These are phyloP conservation scores for Mesochorus sp. DNA, from an alignment of 2,888 invertebrate species.

Conservation along the genomic window DNA sequence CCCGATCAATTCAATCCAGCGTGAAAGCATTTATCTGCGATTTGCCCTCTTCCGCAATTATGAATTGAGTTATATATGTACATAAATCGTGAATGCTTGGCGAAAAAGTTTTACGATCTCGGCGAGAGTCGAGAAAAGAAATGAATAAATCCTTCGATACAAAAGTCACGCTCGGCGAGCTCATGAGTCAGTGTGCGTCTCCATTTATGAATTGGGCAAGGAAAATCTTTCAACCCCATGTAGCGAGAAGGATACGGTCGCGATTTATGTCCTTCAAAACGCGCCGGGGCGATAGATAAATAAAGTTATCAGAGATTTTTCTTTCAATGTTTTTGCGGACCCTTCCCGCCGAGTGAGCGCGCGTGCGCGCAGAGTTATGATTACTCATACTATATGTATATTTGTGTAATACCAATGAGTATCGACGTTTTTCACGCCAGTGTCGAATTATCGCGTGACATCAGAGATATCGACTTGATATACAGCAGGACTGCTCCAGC, in stretches of 20 bases:
- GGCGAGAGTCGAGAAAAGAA: neutral
- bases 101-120: conserved; percentile 20
- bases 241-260: neutral
- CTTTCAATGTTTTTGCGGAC: neutral
- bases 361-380: conserved; percentile 9
- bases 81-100: neutral
- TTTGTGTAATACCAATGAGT: neutral
- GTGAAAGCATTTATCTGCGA: neutral
- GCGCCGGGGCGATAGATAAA: conserved; percentile 17
- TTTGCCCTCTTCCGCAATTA: neutral
- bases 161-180: neutral
- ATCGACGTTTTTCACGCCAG: conserved; percentile 31
- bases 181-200: conserved; percentile 36
- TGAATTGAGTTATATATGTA: neutral
- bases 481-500: neutral
- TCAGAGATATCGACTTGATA: conserved; percentile 6
- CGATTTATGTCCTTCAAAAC: conserved; percentile 40
- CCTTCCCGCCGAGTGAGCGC: neutral
- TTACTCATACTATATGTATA: conserved; percentile 7
- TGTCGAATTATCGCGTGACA: conserved; percentile 19
- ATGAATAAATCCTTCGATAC: conserved; percentile 13
- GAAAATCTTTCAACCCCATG: conserved; percentile 20
- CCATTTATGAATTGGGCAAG: conserved; percentile 46
- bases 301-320: conserved; percentile 46
- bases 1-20: neutral